Conservation (phyloP, 2,888 invertebrate genomes). For the Drosophila niveifrons region DNA sequence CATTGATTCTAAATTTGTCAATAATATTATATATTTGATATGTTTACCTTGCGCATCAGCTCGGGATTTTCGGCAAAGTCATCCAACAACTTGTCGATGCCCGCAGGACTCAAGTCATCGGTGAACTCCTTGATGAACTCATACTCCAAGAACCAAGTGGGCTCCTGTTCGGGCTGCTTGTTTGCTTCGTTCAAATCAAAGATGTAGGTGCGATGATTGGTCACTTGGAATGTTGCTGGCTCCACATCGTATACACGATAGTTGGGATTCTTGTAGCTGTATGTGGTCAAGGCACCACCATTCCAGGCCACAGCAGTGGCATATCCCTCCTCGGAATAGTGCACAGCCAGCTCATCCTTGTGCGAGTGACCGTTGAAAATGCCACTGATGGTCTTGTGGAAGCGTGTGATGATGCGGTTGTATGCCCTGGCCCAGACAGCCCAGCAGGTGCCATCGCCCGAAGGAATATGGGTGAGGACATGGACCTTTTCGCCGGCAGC, state of each 20-base stretch:
- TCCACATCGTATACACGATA: conserved; percentile 91
- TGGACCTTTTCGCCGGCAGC: conserved; percentile 91
- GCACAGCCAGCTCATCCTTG: conserved; percentile 90
- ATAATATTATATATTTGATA: not conserved
- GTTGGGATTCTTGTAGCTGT: conserved; percentile 91
- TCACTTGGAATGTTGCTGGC: conserved; percentile 86
- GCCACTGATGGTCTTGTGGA: conserved; percentile 90
- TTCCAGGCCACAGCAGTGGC: conserved; percentile 91
- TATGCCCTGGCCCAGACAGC: conserved; percentile 91
- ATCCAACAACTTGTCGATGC: conserved; percentile 88
- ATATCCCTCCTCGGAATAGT: conserved; percentile 86
- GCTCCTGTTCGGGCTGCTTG: conserved; percentile 86
- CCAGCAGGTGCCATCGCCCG: conserved; percentile 89
- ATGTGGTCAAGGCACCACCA: conserved; percentile 92
- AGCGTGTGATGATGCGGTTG: conserved; percentile 89
- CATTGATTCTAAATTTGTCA: fast-evolving
- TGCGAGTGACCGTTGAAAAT: conserved; percentile 95
- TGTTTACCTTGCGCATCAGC: conserved; percentile 73
- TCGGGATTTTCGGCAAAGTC: conserved; percentile 86
- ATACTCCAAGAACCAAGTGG: conserved; percentile 91
- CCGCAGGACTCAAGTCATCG: conserved; percentile 88
- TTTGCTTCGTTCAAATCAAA: conserved; percentile 92
- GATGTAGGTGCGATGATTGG: conserved; percentile 89
- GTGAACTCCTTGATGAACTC: conserved; percentile 89
- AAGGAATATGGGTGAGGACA: conserved; percentile 93